A percentile compares a stretch with the other conserved stretches of the same genome.
Conservation (phyloP, 2,797 vertebrate genomes). For the Limnodromus scolopaceus region DNA sequence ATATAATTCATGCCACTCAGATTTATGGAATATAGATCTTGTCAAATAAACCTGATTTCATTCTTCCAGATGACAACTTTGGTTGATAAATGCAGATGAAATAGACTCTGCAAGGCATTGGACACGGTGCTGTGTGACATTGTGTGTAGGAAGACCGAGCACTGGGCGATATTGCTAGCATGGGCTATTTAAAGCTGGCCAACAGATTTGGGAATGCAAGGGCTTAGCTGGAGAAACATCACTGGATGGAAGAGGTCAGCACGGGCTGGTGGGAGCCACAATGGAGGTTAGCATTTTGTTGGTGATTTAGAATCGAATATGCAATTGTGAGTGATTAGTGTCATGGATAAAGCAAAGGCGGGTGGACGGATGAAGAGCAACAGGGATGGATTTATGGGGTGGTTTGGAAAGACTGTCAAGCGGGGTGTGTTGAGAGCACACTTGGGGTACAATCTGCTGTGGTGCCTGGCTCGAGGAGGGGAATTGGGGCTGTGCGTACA, state of each 20-base stretch:
- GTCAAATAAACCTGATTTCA: conserved; percentile 58
- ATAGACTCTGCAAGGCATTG: not conserved
- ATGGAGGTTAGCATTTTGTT: fast-evolving
- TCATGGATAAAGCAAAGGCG: fast-evolving
- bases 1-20: conserved; percentile 23
- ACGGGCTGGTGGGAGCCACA: not conserved
- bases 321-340: fast-evolving
- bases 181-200: not conserved
- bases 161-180: not conserved
- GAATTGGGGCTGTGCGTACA: fast-evolving
- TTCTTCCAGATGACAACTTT: conserved; percentile 44
- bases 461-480: not conserved
- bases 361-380: not conserved
- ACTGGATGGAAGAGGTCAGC: not conserved
- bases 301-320: not conserved
- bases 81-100: conserved; percentile 58
- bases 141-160: fast-evolving
- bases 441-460: not conserved
- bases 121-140: fast-evolving
- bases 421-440: fast-evolving
- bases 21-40: conserved; percentile 60
- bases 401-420: not conserved
- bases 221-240: not conserved
- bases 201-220: not conserved
- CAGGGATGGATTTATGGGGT: too few species aligned